Percentiles rank a stretch among this genome's conserved stretches.
phyloP scores from a whole-genome alignment of 1,140 invertebrate genomes.

The Bombus soroeensis region DNA sequence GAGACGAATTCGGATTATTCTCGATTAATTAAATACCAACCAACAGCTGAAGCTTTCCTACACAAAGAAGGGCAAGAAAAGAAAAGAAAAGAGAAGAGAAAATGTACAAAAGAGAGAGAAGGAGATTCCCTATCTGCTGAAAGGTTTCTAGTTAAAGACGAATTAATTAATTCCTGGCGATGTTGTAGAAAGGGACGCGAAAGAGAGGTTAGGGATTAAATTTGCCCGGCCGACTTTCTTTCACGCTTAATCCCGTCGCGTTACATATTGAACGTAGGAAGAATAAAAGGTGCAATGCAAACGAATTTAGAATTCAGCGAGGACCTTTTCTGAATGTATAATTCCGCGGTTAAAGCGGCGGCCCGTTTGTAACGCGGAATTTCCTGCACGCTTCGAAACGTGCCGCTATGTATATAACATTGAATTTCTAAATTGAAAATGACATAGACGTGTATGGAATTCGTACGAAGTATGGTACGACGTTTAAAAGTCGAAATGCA shows the following conservation, averaged over 20 bases:
- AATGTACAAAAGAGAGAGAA: neutral
- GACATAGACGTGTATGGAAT: slow-evolving; percentile 22
- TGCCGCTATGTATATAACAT: slow-evolving; percentile 23
- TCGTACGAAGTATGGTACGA: neutral
- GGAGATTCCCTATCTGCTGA: slow-evolving; percentile 45
- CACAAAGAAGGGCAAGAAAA: neutral
- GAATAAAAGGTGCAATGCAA: slow-evolving; percentile 42
- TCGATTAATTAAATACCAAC: slow-evolving; percentile 73
- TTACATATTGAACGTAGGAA: slow-evolving; percentile 41
- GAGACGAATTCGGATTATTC: slow-evolving; percentile 69
- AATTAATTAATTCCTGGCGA: slow-evolving; percentile 67
- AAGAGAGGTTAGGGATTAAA: slow-evolving; percentile 24
- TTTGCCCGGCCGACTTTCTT: slow-evolving; percentile 35
- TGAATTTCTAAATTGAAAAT: slow-evolving; percentile 44
- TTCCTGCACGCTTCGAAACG: slow-evolving; percentile 4
- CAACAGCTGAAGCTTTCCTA: slow-evolving; percentile 33
- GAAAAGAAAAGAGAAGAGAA: neutral
- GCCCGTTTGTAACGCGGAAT: slow-evolving; percentile 23
- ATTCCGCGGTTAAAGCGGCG: slow-evolving; percentile 31
- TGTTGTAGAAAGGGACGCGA: neutral
- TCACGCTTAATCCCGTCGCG: slow-evolving; percentile 19
- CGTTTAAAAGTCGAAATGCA: neutral
- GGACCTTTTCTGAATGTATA: slow-evolving; percentile 48
- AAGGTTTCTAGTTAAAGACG: slow-evolving; percentile 48
- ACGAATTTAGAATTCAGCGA: slow-evolving; percentile 49